phyloP scores from a whole-genome alignment of 2,888 invertebrate species.

The Euplagia quadripunctaria region DNA sequence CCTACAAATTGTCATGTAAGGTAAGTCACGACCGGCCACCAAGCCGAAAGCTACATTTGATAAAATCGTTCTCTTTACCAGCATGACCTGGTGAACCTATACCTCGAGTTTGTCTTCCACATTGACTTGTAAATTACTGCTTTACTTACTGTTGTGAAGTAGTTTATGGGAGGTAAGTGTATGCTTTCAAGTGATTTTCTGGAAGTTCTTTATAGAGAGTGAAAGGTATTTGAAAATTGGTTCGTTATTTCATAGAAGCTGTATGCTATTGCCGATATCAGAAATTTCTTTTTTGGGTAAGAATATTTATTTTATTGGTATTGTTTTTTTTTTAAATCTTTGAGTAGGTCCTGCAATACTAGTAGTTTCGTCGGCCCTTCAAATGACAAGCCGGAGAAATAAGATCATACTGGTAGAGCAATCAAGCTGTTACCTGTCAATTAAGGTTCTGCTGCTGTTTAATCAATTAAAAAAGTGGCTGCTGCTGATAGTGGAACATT shows the following conservation, averaged over 20 bases:
- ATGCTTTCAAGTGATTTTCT: conserved; percentile 16
- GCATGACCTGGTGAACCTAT: conserved; percentile 73
- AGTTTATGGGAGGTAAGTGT: conserved; percentile 26
- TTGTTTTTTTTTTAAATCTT: too few relatives aligned
- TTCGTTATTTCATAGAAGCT: not conserved
- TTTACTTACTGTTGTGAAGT: conserved; percentile 40
- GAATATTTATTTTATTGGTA: too few relatives aligned
- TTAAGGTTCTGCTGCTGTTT: too few relatives aligned
- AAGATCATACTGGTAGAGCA: too few relatives aligned
- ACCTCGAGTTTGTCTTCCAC: conserved; percentile 67
- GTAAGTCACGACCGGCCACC: conserved; percentile 85
- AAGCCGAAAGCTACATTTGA: conserved; percentile 82
- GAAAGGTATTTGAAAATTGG: conserved; percentile 16
- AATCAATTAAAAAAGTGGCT: too few relatives aligned
- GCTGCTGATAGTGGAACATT: too few relatives aligned
- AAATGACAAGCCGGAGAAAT: too few relatives aligned
- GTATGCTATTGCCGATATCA: not conserved
- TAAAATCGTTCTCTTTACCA: conserved; percentile 82
- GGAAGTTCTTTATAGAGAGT: conserved; percentile 20
- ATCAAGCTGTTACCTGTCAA: too few relatives aligned
- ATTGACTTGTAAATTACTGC: conserved; percentile 55
- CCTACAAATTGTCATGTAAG: conserved; percentile 69
- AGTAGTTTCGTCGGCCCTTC: too few relatives aligned
- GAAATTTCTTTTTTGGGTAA: not conserved
- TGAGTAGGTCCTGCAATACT: too few relatives aligned